Conservation (phyloP, 2,113 vertebrate species). For the Lamprologus callipterus region DNA sequence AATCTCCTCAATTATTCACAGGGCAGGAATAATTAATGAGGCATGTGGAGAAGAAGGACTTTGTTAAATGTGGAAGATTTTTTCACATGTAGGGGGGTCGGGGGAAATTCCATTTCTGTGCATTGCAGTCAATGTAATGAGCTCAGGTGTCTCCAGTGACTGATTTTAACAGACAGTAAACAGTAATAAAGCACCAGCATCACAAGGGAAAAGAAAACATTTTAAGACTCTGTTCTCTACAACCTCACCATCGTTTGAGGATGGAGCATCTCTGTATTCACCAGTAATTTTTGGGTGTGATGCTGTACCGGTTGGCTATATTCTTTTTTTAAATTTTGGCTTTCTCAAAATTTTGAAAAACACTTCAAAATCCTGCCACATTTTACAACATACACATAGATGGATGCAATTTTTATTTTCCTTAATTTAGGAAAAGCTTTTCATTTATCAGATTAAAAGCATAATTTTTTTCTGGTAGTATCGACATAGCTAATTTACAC, state of each 20-base stretch:
- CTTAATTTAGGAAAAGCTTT: neutral
- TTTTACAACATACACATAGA: neutral
- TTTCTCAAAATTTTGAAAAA: neutral
- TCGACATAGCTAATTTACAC: neutral
- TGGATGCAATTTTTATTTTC: neutral
- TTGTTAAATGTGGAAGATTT: conserved; percentile 4
- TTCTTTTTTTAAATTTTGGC: neutral
- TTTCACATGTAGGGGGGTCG: neutral
- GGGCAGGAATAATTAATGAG: conserved; percentile 53
- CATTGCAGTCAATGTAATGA: neutral
- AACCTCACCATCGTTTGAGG: neutral
- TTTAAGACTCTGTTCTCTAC: neutral
- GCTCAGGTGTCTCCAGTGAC: neutral
- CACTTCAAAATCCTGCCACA: neutral
- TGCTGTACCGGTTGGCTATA: neutral
- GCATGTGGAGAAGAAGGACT: conserved; percentile 38
- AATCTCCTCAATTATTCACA: conserved; percentile 62
- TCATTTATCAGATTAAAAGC: neutral
- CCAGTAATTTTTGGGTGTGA: neutral
- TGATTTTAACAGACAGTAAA: neutral
- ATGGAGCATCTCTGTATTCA: neutral
- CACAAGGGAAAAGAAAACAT: neutral
- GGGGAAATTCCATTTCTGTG: neutral
- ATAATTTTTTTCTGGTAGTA: neutral
- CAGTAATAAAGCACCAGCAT: neutral